phyloP scores from a whole-genome alignment of 2,113 vertebrate genomes.

The Rhegmatorhina hoffmannsi region DNA sequence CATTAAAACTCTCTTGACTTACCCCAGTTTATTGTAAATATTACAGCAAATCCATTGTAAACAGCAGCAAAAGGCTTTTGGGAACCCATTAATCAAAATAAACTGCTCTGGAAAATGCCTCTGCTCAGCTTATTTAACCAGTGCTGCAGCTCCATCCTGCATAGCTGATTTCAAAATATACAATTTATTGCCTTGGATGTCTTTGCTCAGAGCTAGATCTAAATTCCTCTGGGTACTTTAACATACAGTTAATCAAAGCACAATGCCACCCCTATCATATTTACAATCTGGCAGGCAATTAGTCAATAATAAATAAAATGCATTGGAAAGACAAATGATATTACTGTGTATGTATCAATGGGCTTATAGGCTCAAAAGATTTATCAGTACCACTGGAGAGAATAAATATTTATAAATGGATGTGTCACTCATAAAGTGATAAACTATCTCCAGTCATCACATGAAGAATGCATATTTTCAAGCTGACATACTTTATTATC shows the following conservation, averaged over 20 bases:
- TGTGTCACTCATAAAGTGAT: slow-evolving; percentile 62
- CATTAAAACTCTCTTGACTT: slow-evolving; percentile 68
- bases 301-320: slow-evolving; percentile 74
- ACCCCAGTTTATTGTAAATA: slow-evolving; percentile 81
- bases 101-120: slow-evolving; percentile 74
- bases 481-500: slow-evolving; percentile 65
- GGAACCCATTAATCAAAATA: slow-evolving; percentile 86
- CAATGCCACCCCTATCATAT: slow-evolving; percentile 71
- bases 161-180: slow-evolving; percentile 74
- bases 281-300: slow-evolving; percentile 80
- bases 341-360: slow-evolving; percentile 64
- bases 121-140: slow-evolving; percentile 79
- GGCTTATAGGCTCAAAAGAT: slow-evolving; percentile 70
- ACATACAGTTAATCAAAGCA: slow-evolving; percentile 74
- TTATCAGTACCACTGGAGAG: slow-evolving; percentile 69
- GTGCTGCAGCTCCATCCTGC: slow-evolving; percentile 53
- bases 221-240: slow-evolving; percentile 67
- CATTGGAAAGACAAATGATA: slow-evolving; percentile 64
- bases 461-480: slow-evolving; percentile 69
- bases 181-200: slow-evolving; percentile 77
- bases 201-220: slow-evolving; percentile 62
- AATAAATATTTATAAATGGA: slow-evolving; percentile 75
- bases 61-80: slow-evolving; percentile 80
- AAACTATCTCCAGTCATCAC: slow-evolving; percentile 61
- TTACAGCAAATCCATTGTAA: slow-evolving; percentile 82